Base-by-base conservation (phyloP, 2,797 vertebrate genomes). In the Sebastes jordani region DNA sequence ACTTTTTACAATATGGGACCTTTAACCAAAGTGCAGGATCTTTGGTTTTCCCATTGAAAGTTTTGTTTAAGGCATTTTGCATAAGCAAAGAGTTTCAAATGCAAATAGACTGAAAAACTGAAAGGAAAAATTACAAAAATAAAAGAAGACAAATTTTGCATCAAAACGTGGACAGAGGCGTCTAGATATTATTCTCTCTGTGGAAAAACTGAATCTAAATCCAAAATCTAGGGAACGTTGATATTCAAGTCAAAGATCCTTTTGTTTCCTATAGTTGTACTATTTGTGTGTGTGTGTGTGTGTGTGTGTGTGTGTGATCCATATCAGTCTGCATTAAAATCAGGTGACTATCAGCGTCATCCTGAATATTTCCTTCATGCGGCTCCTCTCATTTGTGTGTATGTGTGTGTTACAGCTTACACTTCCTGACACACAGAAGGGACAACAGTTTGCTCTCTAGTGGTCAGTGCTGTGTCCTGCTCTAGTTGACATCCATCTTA, bases 391-490 rank as follows among this genome's bases (percentile, higher is more conserved):
- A 2, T 52, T 49, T 54, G 34, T 58, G 22, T 56, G 23, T 11
- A 56, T 25, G 27, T 32, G 32, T 32, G 25, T 52, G 54, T 42
- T 77, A 27, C 66, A 25, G 16, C 42, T 69, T 61, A 29, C 10
- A 22, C 14, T 22, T 72, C 23, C 13, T 54, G 9, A 46, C 14
- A 36, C 42, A 54, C 30, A 60, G 14, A 74, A 83, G 27, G 63
- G 23, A 36, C 10, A 23, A 22, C 75, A 16, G 29, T 38, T 23
- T 18, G 75, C 83, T 88, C 87, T 80, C 86, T 86, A 70, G 82
- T 86, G 86, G 82, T 60, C 63, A 68, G 5, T 11, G 18, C 32
- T 66, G 20, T 25, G 3, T 46, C 13, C 32, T 64, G 25, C 73
- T 8, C 8, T 11, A 14, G 1, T 61, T 32, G 2, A 38, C 1